A percentile compares a stretch with the other conserved stretches of the same genome.
These are phyloP conservation scores for Alsophila aescularia DNA, from an alignment of 2,888 invertebrate species.

Conservation along the genomic window DNA sequence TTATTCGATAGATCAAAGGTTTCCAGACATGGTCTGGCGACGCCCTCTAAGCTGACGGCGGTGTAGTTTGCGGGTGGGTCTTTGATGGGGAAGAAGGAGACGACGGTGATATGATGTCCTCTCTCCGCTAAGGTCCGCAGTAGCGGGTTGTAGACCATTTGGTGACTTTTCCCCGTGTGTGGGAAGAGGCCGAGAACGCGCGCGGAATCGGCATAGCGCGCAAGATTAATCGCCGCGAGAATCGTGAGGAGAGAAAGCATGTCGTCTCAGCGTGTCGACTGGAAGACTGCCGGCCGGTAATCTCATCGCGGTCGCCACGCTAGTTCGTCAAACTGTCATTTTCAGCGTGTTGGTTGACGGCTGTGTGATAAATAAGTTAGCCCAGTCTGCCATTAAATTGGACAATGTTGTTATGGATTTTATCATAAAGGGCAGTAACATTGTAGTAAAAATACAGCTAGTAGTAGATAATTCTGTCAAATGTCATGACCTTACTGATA, in stretches of 20 bases:
- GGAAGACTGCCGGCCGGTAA: slow-evolving; percentile 38
- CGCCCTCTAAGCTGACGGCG: slow-evolving; percentile 71
- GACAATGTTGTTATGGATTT: no score
- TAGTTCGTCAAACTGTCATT: no score
- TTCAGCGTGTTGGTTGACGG: no score
- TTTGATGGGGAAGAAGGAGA: slow-evolving; percentile 83
- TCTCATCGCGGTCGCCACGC: not conserved
- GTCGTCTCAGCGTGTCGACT: slow-evolving; percentile 43
- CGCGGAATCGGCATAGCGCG: slow-evolving; percentile 57
- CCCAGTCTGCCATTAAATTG: no score
- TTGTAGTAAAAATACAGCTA: no score
- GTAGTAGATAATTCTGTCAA: no score
- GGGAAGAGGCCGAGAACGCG: slow-evolving; percentile 85
- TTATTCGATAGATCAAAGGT: slow-evolving; percentile 61
- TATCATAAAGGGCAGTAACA: no score
- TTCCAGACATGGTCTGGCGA: slow-evolving; percentile 64
- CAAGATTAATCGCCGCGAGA: slow-evolving; percentile 49
- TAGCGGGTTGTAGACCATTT: slow-evolving; percentile 84
- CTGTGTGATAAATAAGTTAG: no score
- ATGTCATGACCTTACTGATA: no score
- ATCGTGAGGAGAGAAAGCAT: slow-evolving; percentile 56
- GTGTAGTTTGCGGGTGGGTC: slow-evolving; percentile 75
- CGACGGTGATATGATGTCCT: slow-evolving; percentile 86
- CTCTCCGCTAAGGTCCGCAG: slow-evolving; percentile 79
- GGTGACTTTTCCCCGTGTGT: slow-evolving; percentile 86